phyloP scores from a whole-genome alignment of 2,113 vertebrate genomes.

The Atrichornis clamosus region DNA sequence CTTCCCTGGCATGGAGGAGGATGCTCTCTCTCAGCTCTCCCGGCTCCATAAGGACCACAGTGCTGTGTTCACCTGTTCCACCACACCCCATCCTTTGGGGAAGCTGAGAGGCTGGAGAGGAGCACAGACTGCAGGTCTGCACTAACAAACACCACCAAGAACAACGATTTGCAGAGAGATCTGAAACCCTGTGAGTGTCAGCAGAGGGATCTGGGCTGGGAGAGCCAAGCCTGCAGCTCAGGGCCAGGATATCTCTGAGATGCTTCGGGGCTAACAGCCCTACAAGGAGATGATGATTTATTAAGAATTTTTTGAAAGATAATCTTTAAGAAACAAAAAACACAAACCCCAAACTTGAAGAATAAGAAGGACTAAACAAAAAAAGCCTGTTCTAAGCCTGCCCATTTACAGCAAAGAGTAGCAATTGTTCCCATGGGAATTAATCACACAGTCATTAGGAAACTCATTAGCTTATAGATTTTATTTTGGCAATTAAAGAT shows the following conservation, averaged over 20 bases:
- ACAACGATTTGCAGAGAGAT: background rate
- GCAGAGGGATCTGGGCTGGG: background rate
- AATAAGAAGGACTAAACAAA: background rate
- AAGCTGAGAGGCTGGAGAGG: background rate
- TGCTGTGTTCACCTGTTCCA: background rate
- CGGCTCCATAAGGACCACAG: background rate
- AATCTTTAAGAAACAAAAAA: background rate
- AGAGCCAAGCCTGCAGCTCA: background rate
- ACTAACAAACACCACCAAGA: background rate
- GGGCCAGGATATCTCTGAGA: background rate
- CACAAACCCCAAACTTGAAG: background rate
- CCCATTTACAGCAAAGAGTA: background rate
- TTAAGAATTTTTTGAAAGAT: background rate
- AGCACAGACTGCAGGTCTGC: background rate
- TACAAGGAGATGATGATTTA: background rate
- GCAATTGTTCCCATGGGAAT: background rate
- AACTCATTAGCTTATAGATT: background rate
- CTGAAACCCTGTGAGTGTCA: background rate
- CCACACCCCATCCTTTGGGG: background rate
- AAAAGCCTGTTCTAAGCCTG: background rate
- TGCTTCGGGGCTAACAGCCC: background rate
- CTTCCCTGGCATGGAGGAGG: background rate
- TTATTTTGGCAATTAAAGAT: background rate
- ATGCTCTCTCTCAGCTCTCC: fast-evolving
- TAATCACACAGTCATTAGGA: background rate